phyloP scores from a whole-genome alignment of 2,888 invertebrate genomes.

The Thecocarcelia acutangulata region DNA sequence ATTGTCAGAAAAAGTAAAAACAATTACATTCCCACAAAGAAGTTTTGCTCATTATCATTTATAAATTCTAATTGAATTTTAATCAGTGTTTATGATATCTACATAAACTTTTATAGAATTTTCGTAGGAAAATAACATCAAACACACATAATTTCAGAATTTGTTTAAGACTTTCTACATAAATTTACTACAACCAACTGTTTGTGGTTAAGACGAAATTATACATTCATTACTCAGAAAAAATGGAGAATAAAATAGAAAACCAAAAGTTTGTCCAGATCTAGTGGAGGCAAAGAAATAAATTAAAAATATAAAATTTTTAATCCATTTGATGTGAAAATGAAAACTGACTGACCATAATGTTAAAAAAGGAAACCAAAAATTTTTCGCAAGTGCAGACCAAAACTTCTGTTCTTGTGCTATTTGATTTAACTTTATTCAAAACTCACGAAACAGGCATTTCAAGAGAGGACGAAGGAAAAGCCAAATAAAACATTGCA shows the following conservation, averaged over 20 bases:
- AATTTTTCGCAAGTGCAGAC: neutral
- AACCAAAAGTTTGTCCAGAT: conserved; percentile 40
- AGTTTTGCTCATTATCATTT: conserved; percentile 37
- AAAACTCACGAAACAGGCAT: neutral
- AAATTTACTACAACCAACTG: conserved; percentile 67
- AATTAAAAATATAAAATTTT: conserved; percentile 48
- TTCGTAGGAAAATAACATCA: neutral
- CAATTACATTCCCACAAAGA: neutral
- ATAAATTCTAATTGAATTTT: conserved; percentile 66
- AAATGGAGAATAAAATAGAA: conserved; percentile 9
- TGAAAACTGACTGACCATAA: conserved; percentile 63
- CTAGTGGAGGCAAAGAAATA: conserved; percentile 19
- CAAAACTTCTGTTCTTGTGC: conserved; percentile 23
- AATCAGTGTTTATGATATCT: conserved; percentile 56
- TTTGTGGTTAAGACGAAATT: conserved; percentile 60
- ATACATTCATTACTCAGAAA: conserved; percentile 51
- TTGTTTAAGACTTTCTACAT: conserved; percentile 51
- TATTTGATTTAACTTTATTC: conserved; percentile 16
- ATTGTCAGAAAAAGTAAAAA: too few relatives aligned
- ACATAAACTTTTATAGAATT: neutral
- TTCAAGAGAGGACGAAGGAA: neutral
- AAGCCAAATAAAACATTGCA: conserved; percentile 38
- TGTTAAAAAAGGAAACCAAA: too few relatives aligned
- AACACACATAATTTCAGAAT: neutral
- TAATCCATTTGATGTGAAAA: conserved; percentile 66